Base-by-base conservation (phyloP, 2,888 invertebrate species). In the Tachina fera region DNA sequence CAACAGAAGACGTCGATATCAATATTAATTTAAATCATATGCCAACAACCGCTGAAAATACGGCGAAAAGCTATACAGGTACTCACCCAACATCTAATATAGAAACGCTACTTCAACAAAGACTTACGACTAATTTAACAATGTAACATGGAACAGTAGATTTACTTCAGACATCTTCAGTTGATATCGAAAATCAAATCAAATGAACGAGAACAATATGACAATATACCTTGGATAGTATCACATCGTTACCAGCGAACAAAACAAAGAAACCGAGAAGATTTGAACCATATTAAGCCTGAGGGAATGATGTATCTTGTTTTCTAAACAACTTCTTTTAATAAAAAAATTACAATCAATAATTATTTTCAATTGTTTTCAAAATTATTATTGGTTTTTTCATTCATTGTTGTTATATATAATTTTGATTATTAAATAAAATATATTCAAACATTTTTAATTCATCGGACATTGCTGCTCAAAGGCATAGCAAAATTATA, bases 181-280 rank as follows among this genome's bases (percentile, higher is more conserved):
- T 47, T 47, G 47, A 47, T 22, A 22, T 22, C 22, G 22, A 22
- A 47, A 13, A 47, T 9, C 1, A 1, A 47, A 11, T 47, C 47
- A 47, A 47, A 47, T 47, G 47, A 47, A 41, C 39, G 16, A 53
- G 49, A 31, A 72, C 14, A 72, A 60, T 11, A 47, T 47, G 47
- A 47, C 1, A 47, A 13, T 47, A 13, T 13, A 10, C 47, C 47
- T 47, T 11, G 13, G 10, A 13, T 13, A 47, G 13, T 47, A 47
- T 47, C 13, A 47, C 47, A 13, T 47, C 22, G 22, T 22, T 22
- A 1, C 22, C 22, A 22, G 22, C 22, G 22, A 22, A n/a, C n/a
- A 1, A 22, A 22, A 22, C 1, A 22, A 22, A 22, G 22, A 22
- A 22, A 22, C 22, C 22, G 22, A 22, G 1, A 22, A 22, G 22